These are phyloP conservation scores for Setipinna tenuifilis DNA, from an alignment of 2,797 vertebrate species.

Conservation along the genomic window DNA sequence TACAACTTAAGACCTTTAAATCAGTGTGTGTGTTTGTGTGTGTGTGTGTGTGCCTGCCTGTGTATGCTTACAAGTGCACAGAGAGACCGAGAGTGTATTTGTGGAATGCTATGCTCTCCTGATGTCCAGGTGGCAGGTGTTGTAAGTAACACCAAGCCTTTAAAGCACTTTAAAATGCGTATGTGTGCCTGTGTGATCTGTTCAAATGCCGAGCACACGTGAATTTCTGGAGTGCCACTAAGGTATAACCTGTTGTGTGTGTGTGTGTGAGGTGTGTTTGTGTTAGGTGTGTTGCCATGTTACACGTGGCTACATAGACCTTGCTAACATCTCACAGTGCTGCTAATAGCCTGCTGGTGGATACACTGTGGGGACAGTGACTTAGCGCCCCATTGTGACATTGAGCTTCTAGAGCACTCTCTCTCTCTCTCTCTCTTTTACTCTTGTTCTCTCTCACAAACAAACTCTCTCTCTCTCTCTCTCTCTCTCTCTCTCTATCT, in stretches of 20 bases:
- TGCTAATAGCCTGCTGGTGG: neutral
- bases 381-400: neutral
- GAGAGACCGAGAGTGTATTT: neutral
- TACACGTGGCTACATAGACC: neutral
- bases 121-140: constrained; percentile 1
- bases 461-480: no score
- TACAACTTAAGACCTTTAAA: constrained; percentile 1
- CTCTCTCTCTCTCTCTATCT: no score
- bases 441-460: no score
- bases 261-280: neutral
- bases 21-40: neutral
- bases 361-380: neutral
- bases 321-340: neutral
- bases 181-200: neutral
- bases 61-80: neutral
- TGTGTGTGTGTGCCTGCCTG: neutral
- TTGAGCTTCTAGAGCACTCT: neutral
- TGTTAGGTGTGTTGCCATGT: neutral
- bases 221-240: neutral
- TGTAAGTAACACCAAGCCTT: neutral
- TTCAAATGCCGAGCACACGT: neutral
- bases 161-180: neutral
- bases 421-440: neutral
- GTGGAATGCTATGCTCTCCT: neutral
- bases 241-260: neutral